Base-by-base conservation (phyloP, 2,797 vertebrate genomes). In the Dendrocincla fuliginosa region DNA sequence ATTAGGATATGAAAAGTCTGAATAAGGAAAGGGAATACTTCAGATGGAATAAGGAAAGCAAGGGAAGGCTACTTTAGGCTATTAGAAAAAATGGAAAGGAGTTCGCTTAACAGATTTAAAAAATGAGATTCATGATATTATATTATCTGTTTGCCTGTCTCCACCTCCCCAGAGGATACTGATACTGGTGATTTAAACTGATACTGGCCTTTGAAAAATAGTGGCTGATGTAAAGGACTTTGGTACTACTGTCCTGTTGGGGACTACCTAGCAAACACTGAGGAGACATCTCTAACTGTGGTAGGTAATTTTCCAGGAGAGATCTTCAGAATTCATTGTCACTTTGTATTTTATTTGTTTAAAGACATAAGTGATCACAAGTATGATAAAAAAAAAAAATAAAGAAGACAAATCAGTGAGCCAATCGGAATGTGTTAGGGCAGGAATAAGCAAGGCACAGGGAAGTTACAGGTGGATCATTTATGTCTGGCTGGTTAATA, bases 351-450 rank as follows among this genome's bases (percentile, higher is more conserved):
- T 84, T 39, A 82, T 27, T 16, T 10, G 56, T 65, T 41, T 50
- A 55, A 46, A 57, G 69, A 50, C 20, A 44, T 39, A 39, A 60
- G 27, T 30, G 18, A 61, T 46, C 0, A 0, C 17, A 53, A 63
- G 9, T 37, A 63, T 44, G 52, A 86, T 39, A 1, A 64, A 49
- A 13, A 86, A 81, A 67, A 57, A 39, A n/a, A 2, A 5, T 77
- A 33, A 0, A 32, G 20, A 56, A 71, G 16, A 76, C n/a, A 63
- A 75, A 25, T 73, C 82, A 42, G 7, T 10, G 9, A 63, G 37
- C 11, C 60, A 67, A 20, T 11, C 0, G 0, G 14, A 61, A 77
- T 2, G 4, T n/a, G 64, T 13, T 23, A 28, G 20, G 32, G 27
- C 33, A 92, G 39, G 27, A 84, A 53, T 52, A 89, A 49, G 18